Evolutionary conservation across 2,113 vertebrate species (phyloP).

Genomic region (Ceyx melanurus): DNA sequence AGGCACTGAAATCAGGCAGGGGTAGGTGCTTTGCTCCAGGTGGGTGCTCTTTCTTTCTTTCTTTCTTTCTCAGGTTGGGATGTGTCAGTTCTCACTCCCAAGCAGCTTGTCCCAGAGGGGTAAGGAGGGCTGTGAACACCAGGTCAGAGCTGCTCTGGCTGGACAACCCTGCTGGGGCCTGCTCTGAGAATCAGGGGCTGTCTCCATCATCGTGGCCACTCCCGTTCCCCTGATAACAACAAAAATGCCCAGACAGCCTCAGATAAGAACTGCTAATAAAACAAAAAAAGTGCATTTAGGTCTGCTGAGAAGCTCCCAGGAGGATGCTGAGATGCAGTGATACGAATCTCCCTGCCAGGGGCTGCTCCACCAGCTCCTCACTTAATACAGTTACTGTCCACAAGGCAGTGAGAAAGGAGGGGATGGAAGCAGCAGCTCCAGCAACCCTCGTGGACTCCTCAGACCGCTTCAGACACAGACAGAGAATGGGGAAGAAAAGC

Average conservation of each 20-base stretch:
- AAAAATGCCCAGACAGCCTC: slow-evolving; percentile 31
- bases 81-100: not conserved
- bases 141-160: not conserved
- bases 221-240: slow-evolving; percentile 14
- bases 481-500: not conserved
- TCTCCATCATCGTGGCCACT: not conserved
- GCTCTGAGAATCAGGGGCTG: not conserved
- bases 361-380: not conserved
- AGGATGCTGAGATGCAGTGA: not conserved
- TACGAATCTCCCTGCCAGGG: slow-evolving; percentile 7
- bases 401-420: not conserved
- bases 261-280: slow-evolving; percentile 37
- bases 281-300: slow-evolving; percentile 23
- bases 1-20: not conserved
- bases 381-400: slow-evolving; percentile 46
- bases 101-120: not conserved
- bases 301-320: slow-evolving; percentile 4
- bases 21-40: not conserved
- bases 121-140: not conserved
- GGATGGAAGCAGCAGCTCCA: not conserved
- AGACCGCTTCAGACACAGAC: not conserved
- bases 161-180: not conserved
- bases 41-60: not conserved
- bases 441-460: slow-evolving; percentile 14
- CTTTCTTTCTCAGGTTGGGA: not conserved